These are phyloP conservation scores for Aphrophora alni DNA, from an alignment of 2,888 invertebrate species.

Conservation along the genomic window DNA sequence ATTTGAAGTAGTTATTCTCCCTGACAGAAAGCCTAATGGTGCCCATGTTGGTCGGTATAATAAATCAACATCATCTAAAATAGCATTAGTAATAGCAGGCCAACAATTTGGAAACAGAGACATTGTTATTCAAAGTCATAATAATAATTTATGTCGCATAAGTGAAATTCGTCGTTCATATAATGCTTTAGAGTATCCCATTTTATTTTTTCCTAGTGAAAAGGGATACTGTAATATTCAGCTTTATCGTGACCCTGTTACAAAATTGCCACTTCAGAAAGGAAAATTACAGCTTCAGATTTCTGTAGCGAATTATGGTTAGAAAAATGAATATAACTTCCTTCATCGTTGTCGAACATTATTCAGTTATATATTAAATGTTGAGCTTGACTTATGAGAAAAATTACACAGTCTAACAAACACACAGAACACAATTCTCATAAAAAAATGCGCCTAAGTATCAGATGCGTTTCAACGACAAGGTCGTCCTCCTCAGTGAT, in stretches of 20 bases:
- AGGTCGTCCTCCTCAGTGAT: no score
- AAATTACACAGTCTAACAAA: no score
- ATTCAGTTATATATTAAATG: no score
- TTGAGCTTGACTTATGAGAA: no score
- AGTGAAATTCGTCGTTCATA: not conserved
- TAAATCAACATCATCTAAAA: constrained; percentile 32
- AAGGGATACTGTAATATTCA: constrained; percentile 29
- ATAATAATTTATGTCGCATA: constrained; percentile 22
- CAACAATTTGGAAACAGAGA: constrained; percentile 35
- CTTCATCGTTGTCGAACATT: not conserved
- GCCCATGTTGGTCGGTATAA: constrained; percentile 25
- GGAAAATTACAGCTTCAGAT: constrained; percentile 23
- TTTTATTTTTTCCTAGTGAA: constrained; percentile 32
- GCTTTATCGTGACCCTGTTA: constrained; percentile 11
- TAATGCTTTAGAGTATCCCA: not conserved
- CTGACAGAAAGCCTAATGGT: constrained; percentile 28
- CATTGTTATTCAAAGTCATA: constrained; percentile 46
- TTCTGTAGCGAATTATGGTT: constrained; percentile 27
- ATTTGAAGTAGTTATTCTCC: constrained; percentile 37
- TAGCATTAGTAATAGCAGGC: constrained; percentile 29
- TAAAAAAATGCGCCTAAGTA: no score
- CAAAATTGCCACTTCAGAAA: constrained; percentile 13
- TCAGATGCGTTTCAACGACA: no score
- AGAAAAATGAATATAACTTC: not conserved
- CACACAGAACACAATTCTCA: no score